Conservation (phyloP, 2,797 vertebrate species). For the Synaphobranchus kaupii region DNA sequence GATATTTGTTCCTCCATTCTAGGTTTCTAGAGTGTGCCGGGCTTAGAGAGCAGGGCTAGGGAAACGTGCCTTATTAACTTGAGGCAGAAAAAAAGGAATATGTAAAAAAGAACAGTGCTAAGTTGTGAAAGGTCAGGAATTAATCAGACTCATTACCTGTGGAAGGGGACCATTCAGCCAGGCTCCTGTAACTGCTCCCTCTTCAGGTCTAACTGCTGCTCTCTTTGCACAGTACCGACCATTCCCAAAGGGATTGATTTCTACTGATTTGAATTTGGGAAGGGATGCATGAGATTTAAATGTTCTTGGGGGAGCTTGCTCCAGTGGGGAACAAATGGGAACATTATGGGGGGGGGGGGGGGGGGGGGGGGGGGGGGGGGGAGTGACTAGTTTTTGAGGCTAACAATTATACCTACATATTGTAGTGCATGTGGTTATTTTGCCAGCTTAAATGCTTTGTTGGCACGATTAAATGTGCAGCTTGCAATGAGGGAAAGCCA, state of each 20-base stretch:
- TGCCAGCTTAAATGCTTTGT: neutral
- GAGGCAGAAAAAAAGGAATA: constrained; percentile 40
- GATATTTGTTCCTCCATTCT: constrained; percentile 15
- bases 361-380: neutral
- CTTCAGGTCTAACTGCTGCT: constrained; percentile 66
- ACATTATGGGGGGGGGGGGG: constrained; percentile 15
- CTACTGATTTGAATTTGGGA: constrained; percentile 57
- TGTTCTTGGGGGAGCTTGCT: constrained; percentile 37
- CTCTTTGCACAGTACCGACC: constrained; percentile 57
- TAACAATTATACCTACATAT: neutral
- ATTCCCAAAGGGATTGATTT: constrained; percentile 58
- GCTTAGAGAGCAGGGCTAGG: constrained; percentile 34
- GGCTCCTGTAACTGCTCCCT: constrained; percentile 60
- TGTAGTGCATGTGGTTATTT: constrained; percentile 11
- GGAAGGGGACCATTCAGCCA: constrained; percentile 57
- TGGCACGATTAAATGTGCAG: constrained; percentile 19
- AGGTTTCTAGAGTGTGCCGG: constrained; percentile 11
- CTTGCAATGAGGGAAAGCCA: constrained; percentile 54
- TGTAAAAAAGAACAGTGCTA: constrained; percentile 62
- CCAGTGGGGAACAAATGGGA: neutral
- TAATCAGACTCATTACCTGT: constrained; percentile 75
- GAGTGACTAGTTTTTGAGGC: constrained; percentile 8
- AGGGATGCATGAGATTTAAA: constrained; percentile 52
- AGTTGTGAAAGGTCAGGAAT: constrained; percentile 76
- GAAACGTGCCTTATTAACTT: constrained; percentile 51